Base-by-base conservation (phyloP, 2,797 vertebrate species). In the Pitangus sulphuratus region DNA sequence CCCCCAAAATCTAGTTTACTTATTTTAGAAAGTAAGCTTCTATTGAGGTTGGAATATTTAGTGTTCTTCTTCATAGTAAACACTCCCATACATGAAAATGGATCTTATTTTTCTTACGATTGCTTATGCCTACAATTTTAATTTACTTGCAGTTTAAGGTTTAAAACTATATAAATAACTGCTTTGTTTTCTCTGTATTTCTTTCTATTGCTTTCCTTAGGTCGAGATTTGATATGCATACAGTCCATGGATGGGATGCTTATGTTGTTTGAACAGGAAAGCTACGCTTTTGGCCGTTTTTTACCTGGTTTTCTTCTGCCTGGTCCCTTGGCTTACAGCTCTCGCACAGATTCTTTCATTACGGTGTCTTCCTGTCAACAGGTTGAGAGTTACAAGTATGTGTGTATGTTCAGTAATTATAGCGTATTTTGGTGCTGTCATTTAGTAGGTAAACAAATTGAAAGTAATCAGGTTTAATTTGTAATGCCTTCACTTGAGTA, bases 231-330 rank as follows among this genome's bases (percentile, higher is more conserved):
- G 66, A 98, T 99, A 94, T 99, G 99, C 69, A 99, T 99, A 95
- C 99, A 99, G 97, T 99, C 99, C 24, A 98, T 99, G 99, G 99
- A 99, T 75, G 99, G 99, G 64, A 99, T 99, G 99, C 98, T 99
- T 78, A 99, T 99, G 99, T 98, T 99, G 91, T 99, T 99, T 91
- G 99, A 99, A 95, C 99, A 99, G 98, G 99, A 99, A 97, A 99
- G 99, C 94, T 99, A 98, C 18, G 98, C 99, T 42, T 99, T 99
- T 78, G 99, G 99, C 30, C 97, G 99, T 30, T 99, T 99, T 95
- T 98, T 99, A n/a, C 99, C 99, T 1, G 99, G 98, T 18, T 99
- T 99, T 96, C 98, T 99, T 93, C 97, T 99, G 78, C 99, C 99
- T 1, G 99, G 99, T 40, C 99, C 99, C 2, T 96, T 99, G 82